These are phyloP conservation scores for Pedionomus torquatus DNA, from an alignment of 2,113 vertebrate genomes.

Conservation along the genomic window DNA sequence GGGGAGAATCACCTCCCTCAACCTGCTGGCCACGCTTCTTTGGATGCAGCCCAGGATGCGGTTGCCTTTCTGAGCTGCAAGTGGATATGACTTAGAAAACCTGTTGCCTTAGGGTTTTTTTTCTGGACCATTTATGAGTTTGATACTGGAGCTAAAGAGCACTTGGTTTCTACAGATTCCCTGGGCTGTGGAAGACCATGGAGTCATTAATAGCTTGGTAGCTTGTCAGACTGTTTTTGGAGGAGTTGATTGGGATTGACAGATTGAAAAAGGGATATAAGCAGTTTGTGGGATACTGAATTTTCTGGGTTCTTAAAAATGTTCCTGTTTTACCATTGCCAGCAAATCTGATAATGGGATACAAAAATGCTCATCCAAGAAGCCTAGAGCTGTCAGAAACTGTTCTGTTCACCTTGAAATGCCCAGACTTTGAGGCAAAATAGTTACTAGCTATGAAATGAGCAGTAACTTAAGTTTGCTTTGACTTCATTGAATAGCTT, in stretches of 20 bases:
- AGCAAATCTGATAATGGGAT: neutral
- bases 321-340: neutral
- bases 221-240: neutral
- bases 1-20: neutral
- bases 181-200: neutral
- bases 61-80: neutral
- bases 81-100: neutral
- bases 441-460: rapidly evolving
- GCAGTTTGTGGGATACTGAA: neutral
- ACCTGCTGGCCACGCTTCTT: neutral
- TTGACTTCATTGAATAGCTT: neutral
- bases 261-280: neutral
- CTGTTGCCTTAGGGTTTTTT: neutral
- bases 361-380: neutral
- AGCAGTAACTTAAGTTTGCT: neutral
- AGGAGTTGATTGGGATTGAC: neutral
- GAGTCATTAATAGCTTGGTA: neutral
- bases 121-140: neutral
- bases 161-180: neutral
- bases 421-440: neutral
- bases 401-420: neutral
- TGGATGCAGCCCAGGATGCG: neutral
- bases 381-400: neutral
- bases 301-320: neutral
- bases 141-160: neutral